These are phyloP conservation scores for Zaprionus kolodkinae DNA, from an alignment of 1,140 invertebrate species.

Conservation along the genomic window DNA sequence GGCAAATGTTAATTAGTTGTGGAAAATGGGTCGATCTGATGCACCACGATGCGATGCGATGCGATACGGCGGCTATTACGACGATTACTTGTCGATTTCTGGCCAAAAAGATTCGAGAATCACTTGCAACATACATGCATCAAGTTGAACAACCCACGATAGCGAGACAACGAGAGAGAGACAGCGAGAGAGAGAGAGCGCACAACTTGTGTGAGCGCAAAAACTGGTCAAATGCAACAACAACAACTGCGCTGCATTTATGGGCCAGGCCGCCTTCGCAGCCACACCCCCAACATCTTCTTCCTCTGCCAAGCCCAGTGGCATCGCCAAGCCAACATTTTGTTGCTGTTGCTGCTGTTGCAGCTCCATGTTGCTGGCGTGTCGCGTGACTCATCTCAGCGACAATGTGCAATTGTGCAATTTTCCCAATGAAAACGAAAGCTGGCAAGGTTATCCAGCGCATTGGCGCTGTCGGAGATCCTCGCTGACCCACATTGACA, in stretches of 20 bases:
- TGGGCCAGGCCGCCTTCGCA: conserved; percentile 43
- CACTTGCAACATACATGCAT: conserved; percentile 47
- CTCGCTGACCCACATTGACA: conserved; percentile 53
- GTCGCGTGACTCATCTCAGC: conserved; percentile 46
- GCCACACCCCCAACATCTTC: conserved; percentile 32
- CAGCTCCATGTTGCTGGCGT: conserved; percentile 29
- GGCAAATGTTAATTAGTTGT: conserved; percentile 79
- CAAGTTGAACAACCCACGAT: conserved; percentile 62
- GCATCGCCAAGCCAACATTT: too few species aligned
- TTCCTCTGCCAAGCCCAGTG: conserved; percentile 26
- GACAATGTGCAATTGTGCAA: conserved; percentile 53
- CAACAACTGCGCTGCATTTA: conserved; percentile 10
- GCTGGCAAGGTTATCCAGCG: conserved; percentile 62
- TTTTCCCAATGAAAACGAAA: conserved; percentile 64
- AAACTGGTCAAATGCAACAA: conserved; percentile 38
- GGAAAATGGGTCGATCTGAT: conserved; percentile 72
- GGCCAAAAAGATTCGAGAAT: conserved; percentile 31
- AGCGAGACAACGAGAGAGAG: not conserved
- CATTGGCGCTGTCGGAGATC: not conserved
- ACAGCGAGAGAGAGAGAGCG: conserved; percentile 10
- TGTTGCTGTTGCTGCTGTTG: conserved; percentile 22
- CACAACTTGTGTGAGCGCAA: conserved; percentile 2
- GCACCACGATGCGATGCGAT: conserved; percentile 5
- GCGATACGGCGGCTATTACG: conserved; percentile 20
- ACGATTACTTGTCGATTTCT: conserved; percentile 38